These are phyloP conservation scores for Dromaius novaehollandiae DNA, from an alignment of 2,113 vertebrate species.

Conservation along the genomic window DNA sequence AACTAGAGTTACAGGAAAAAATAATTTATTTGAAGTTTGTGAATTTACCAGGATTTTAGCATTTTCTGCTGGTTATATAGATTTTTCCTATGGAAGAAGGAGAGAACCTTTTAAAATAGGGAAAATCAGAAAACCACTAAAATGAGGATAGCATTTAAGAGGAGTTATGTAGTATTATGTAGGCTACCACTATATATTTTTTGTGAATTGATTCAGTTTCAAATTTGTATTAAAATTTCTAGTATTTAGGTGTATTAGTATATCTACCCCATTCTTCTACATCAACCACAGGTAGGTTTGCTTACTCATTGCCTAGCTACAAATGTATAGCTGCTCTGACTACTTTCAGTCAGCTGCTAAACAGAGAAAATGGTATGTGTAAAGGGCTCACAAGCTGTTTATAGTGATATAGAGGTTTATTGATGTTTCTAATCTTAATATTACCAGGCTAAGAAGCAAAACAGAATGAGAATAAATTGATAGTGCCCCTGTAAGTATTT, in stretches of 20 bases:
- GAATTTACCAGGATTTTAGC: background rate
- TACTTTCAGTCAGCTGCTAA: background rate
- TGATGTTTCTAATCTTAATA: background rate
- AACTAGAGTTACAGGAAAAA: background rate
- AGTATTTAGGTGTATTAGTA: background rate
- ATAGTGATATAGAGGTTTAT: background rate
- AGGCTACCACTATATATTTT: background rate
- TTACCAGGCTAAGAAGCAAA: background rate
- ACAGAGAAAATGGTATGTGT: background rate
- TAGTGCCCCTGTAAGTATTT: background rate
- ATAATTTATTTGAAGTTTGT: background rate
- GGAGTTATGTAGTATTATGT: background rate
- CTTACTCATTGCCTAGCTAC: background rate
- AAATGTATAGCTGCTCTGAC: background rate
- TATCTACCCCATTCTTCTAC: background rate
- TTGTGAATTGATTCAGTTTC: background rate
- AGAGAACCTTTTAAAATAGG: background rate
- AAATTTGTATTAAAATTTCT: background rate
- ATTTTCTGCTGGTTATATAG: background rate
- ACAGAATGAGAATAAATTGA: background rate
- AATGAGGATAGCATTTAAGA: background rate
- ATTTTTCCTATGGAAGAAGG: background rate
- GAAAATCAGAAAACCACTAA: background rate
- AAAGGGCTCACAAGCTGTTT: background rate
- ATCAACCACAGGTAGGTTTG: background rate